A percentile compares a stretch with the other conserved stretches of the same genome.
Evolutionary conservation across 1,140 invertebrate species (phyloP).

Genomic region (Ceratina japonica): DNA sequence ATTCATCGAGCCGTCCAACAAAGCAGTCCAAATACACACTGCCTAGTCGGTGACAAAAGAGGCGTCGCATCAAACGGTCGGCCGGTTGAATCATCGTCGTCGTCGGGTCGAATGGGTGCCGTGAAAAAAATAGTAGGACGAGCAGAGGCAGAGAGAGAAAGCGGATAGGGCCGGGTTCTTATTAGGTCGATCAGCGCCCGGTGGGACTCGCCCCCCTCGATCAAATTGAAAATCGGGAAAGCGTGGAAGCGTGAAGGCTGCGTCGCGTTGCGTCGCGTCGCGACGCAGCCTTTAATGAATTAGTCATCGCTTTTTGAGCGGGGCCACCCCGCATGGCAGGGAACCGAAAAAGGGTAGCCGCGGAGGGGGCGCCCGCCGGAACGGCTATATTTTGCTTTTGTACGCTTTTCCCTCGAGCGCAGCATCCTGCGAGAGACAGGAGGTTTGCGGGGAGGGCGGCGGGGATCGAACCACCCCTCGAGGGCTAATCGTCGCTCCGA

Average conservation of each 20-base stretch:
- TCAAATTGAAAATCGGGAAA: conserved; percentile 55
- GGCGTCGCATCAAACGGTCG: background rate
- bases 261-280: conserved; percentile 9
- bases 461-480: conserved; percentile 15
- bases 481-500: conserved; percentile 30
- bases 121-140: background rate
- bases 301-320: conserved; percentile 64
- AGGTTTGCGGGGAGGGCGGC: conserved; percentile 9
- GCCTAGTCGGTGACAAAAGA: background rate
- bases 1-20: background rate
- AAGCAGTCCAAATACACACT: conserved; percentile 6
- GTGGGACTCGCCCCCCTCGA: conserved; percentile 31
- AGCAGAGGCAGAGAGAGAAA: no score
- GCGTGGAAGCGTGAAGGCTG: conserved; percentile 51
- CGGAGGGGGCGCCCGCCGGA: background rate
- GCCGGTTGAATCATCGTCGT: conserved; percentile 42
- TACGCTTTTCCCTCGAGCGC: conserved; percentile 51
- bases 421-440: conserved; percentile 19
- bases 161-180: background rate
- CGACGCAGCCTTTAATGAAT: conserved; percentile 60
- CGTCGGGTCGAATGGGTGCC: background rate
- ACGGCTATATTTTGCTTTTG: conserved; percentile 65
- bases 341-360: no score
- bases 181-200: conserved; percentile 39
- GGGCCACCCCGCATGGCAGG: background rate